phyloP scores from a whole-genome alignment of 2,888 invertebrate species.

The Acholoe squamosa region DNA sequence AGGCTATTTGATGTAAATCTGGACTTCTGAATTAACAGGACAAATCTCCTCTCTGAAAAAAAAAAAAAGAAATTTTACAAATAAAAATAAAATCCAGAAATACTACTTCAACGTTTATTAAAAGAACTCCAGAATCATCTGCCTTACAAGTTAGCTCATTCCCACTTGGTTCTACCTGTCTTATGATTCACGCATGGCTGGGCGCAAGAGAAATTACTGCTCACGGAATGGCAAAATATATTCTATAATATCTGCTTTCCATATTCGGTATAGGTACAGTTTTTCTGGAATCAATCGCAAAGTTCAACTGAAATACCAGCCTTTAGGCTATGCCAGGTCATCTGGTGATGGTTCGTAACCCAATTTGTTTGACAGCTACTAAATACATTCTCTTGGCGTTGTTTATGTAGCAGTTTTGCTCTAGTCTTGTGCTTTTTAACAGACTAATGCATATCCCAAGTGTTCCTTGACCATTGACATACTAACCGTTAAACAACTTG shows the following conservation, averaged over 20 bases:
- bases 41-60: no score
- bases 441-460: constrained; percentile 17
- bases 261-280: constrained; percentile 90
- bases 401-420: constrained; percentile 38
- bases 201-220: background rate
- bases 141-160: background rate
- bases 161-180: background rate
- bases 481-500: constrained; percentile 10
- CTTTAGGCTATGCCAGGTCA: constrained; percentile 90
- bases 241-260: constrained; percentile 43
- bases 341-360: constrained; percentile 85
- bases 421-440: constrained; percentile 46
- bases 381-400: constrained; percentile 45
- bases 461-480: constrained; percentile 10
- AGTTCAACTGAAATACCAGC: constrained; percentile 99
- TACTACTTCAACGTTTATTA: background rate
- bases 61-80: background rate
- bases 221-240: background rate
- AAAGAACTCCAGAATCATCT: background rate
- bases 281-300: constrained; percentile 99
- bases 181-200: background rate
- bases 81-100: background rate
- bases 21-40: no score
- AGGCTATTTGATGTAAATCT: no score
- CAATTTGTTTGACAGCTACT: constrained; percentile 47